These are phyloP conservation scores for Valencia hispanica DNA, from an alignment of 2,797 vertebrate species.

Conservation along the genomic window DNA sequence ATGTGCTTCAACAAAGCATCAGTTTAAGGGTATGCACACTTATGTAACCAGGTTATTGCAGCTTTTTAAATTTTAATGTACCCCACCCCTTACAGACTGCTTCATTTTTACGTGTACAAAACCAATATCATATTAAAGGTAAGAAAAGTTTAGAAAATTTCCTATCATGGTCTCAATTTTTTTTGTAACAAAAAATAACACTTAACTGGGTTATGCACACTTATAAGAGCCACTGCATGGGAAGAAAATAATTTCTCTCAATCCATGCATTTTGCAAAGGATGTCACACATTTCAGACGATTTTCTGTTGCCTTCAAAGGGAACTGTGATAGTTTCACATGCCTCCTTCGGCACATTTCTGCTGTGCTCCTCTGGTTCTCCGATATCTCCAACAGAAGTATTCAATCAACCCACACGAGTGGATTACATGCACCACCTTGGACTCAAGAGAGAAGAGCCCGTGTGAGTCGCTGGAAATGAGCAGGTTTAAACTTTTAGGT, in stretches of 20 bases:
- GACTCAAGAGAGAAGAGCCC: constrained; percentile 16
- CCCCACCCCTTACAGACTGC: not conserved
- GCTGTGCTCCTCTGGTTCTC: constrained; percentile 20
- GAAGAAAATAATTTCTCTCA: constrained; percentile 5
- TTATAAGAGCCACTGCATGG: not conserved
- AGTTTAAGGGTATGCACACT: not conserved
- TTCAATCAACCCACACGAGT: constrained; percentile 35
- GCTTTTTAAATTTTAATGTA: not conserved
- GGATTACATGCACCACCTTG: constrained; percentile 36
- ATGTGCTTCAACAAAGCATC: not conserved
- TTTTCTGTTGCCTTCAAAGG: constrained; percentile 30
- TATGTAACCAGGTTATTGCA: not conserved
- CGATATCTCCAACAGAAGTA: constrained; percentile 23
- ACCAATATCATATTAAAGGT: not conserved
- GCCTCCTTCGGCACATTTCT: constrained; percentile 33
- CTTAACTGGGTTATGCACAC: not conserved
- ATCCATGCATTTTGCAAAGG: constrained; percentile 30
- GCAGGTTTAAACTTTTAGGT: constrained; percentile 10
- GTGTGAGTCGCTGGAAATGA: constrained; percentile 9
- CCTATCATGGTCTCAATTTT: not conserved
- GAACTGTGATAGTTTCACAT: constrained; percentile 48
- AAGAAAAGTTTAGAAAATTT: not conserved
- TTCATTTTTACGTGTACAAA: not conserved
- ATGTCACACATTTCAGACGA: constrained; percentile 36
- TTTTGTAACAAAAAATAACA: not conserved